Evolutionary conservation across 2,888 invertebrate genomes (phyloP), one percentile per base, ranked within the genome.

Genomic region (Ormyrus thymus): DNA sequence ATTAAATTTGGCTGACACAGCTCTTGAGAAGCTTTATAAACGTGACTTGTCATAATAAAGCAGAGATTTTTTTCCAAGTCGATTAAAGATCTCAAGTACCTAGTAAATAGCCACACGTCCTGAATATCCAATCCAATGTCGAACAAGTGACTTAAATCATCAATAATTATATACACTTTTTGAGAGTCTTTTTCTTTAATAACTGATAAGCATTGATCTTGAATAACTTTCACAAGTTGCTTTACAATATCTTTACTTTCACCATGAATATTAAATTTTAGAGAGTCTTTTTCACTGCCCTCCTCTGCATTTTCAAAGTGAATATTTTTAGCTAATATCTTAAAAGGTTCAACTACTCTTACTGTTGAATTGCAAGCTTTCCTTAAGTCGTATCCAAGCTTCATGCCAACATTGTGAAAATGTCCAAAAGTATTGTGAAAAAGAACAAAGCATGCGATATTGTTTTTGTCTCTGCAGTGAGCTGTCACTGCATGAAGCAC

Each of bases 371-470:
- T 90, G 46, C 91, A 87, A 78, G 92, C 90, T 70, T 91, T 89
- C 53, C 92, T 91, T 51, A 95, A 89, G 87, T 95, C 95, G 86
- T 94, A 95, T 69, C 95, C 95, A 86, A 95, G 91, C 85, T 94
- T 94, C 86, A 94, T 93, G 11, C 95, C 94, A 92, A 95, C 92
- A 89, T 93, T 94, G 79, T 95, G 93, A 85, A 95, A 96, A 87
- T 96, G 95, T 73, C 92, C 92, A 66, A 94, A 91, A 1, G 94
- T 93, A 85, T 95, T 94, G 86, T 95, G 95, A 80, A 94, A 91
- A 69, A 93, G 92, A 68, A 95, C 90, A 66, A 95, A 90, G 83
- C 95, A 91, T 7, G 94, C 90, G 72, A 92, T 92, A 76, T 91
- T 90, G 80, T 93, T 92, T 80, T 92, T 92, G 83, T 93, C 92